Percentiles rank a stretch among this genome's conserved stretches.
phyloP scores from a whole-genome alignment of 2,113 vertebrate genomes.

The Carlito syrichta region DNA sequence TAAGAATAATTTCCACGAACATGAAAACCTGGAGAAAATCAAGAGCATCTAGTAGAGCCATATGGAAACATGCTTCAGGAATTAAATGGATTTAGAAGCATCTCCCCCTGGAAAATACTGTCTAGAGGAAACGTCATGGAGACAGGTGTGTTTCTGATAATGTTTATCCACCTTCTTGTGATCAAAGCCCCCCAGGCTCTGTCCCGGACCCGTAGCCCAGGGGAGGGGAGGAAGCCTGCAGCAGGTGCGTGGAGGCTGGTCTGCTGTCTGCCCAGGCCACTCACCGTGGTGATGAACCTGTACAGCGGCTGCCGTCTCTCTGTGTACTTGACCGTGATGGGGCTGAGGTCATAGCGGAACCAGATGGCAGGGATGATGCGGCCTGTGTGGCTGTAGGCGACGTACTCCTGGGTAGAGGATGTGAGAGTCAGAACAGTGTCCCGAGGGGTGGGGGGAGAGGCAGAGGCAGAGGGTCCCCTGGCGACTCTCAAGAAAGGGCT shows the following conservation, averaged over 20 bases:
- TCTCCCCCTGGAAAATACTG: neutral
- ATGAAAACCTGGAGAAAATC: neutral
- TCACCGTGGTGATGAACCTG: slow-evolving; percentile 98
- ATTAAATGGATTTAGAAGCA: no score
- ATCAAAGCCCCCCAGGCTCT: neutral
- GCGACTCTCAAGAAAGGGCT: neutral
- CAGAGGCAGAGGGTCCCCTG: neutral
- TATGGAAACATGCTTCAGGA: neutral
- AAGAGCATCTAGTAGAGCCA: no score
- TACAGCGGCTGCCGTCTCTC: slow-evolving; percentile 96
- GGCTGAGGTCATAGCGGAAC: slow-evolving; percentile 98
- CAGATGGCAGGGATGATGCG: slow-evolving; percentile 98
- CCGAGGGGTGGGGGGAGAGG: neutral
- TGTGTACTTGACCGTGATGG: slow-evolving; percentile 99
- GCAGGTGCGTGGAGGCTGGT: neutral
- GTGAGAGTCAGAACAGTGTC: neutral
- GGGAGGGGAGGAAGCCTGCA: fast-evolving
- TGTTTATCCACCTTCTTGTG: neutral
- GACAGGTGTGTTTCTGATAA: neutral
- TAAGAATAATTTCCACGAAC: neutral
- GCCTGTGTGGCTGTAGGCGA: slow-evolving; percentile 98
- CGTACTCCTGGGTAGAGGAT: slow-evolving; percentile 88
- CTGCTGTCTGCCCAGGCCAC: slow-evolving; percentile 46
- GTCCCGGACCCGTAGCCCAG: no score
- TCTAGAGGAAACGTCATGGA: neutral